Conservation (phyloP, 2,113 vertebrate genomes). For the Phycodurus eques region DNA sequence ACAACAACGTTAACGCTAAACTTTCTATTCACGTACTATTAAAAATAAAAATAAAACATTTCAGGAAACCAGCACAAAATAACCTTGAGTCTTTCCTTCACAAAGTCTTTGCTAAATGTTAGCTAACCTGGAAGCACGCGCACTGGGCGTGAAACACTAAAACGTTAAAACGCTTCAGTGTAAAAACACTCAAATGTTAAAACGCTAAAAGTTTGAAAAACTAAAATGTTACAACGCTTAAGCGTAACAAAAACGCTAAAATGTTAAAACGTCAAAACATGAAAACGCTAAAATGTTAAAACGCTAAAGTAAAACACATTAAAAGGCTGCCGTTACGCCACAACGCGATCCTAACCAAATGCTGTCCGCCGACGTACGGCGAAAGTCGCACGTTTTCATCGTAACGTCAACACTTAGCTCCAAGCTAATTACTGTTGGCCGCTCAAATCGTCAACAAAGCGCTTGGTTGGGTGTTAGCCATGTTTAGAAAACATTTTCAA, state of each 20-base stretch:
- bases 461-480: neutral
- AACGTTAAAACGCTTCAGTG: neutral
- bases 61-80: conserved; percentile 38
- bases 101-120: neutral
- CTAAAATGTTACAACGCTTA: too few relatives aligned
- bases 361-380: neutral
- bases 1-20: conserved; percentile 10
- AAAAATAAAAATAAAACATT: neutral
- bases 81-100: neutral
- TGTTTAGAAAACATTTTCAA: neutral
- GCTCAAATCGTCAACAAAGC: neutral
- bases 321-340: neutral
- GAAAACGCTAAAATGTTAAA: neutral
- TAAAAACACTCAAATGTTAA: neutral
- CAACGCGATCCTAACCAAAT: neutral
- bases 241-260: neutral
- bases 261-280: neutral
- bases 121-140: neutral
- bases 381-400: neutral
- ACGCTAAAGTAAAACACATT: neutral
- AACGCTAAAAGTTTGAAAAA: neutral
- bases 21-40: conserved; percentile 17
- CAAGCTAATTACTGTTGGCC: neutral
- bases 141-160: neutral
- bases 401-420: neutral